Conservation (phyloP, 2,113 vertebrate species). For the Columba livia region DNA sequence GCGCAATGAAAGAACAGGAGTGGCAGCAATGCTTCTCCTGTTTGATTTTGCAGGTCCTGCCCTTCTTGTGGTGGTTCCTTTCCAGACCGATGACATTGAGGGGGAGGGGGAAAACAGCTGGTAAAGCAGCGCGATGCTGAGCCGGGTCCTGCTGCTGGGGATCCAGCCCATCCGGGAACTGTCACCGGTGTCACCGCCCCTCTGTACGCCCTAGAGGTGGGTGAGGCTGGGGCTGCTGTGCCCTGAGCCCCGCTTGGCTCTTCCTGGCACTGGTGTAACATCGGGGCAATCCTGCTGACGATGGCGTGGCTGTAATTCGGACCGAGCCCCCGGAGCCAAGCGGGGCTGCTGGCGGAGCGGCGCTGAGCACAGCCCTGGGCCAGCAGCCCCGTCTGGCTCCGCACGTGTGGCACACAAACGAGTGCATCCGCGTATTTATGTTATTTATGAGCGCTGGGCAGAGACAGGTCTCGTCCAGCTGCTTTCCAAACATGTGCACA, state of each 20-base stretch:
- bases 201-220: neutral
- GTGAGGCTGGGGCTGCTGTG: neutral
- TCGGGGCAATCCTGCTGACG: accelerated
- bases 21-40: accelerated
- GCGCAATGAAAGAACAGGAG: accelerated
- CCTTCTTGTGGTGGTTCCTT: neutral
- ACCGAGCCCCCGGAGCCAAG: neutral
- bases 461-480: neutral
- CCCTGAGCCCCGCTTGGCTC: neutral
- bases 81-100: accelerated
- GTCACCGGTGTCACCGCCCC: neutral
- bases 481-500: neutral
- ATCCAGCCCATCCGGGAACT: accelerated
- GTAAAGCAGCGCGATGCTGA: neutral
- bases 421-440: accelerated
- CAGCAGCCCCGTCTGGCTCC: neutral
- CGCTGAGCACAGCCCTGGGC: neutral
- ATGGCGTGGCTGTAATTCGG: accelerated
- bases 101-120: no score
- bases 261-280: accelerated
- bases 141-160: neutral
- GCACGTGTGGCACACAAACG: accelerated
- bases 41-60: neutral
- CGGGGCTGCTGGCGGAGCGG: accelerated
- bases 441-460: neutral